Percentiles rank a stretch among this genome's conserved stretches.
Conservation (phyloP, 1,140 invertebrate species). For the Drosophila insularis region DNA sequence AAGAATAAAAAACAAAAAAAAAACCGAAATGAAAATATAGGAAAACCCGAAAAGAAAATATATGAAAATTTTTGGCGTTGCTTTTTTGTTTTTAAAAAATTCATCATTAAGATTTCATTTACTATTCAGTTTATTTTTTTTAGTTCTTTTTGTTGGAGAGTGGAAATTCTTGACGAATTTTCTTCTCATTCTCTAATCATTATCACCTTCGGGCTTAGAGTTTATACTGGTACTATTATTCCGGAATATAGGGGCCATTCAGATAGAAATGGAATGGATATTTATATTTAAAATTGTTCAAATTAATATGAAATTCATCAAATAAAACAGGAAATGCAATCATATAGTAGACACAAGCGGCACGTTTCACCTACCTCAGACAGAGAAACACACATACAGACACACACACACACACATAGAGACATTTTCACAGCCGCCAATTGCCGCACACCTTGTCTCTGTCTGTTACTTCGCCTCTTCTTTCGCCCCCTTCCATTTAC, state of each 20-base stretch:
- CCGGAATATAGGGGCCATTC: not conserved
- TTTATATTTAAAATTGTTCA: conserved; percentile 51
- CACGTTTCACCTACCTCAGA: conserved; percentile 12
- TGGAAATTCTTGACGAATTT: conserved; percentile 28
- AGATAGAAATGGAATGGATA: not conserved
- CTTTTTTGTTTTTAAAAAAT: not conserved
- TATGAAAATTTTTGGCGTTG: not conserved
- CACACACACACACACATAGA: not conserved
- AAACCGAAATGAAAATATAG: not conserved
- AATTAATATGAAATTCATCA: conserved; percentile 76
- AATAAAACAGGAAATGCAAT: conserved; percentile 71
- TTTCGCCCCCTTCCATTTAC: not conserved
- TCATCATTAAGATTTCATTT: conserved; percentile 40
- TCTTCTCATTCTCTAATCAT: not conserved
- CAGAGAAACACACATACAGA: not conserved
- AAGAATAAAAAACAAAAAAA: too few species aligned
- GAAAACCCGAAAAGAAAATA: conserved; percentile 3
- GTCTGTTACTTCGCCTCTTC: too few species aligned
- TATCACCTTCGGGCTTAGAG: conserved; percentile 25
- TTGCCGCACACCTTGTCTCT: conserved; percentile 53
- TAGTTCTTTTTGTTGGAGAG: conserved; percentile 3
- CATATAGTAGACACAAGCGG: not conserved
- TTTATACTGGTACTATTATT: conserved; percentile 2
- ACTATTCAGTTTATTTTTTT: conserved; percentile 10
- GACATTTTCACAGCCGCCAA: not conserved